Evolutionary conservation across 2,888 invertebrate species (phyloP), one percentile per base, ranked within the genome.

Genomic region (Troilus luridus): DNA sequence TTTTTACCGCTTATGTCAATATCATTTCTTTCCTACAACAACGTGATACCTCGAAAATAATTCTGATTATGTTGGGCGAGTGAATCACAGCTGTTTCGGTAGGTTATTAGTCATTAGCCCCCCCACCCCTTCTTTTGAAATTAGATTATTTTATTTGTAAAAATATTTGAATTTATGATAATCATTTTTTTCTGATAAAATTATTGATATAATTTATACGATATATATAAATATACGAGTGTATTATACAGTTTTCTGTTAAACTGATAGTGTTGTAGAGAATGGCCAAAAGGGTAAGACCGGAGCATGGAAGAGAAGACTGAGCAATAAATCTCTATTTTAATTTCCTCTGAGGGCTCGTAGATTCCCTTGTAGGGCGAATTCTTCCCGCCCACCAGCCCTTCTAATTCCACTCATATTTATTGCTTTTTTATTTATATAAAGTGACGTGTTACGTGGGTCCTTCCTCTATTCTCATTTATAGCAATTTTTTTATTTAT

Each of bases 291-390:
- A 64, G 64, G 8, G 67, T 67, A 24, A 67, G 24, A 67, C n/a
- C 1, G n/a, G 54, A 8, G 7, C 14, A 10, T 56, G 85, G 56
- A n/a, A n/a, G n/a, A 85, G 21, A n/a, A 58, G 85, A n/a, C 56
- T n/a, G 7, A 12, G 85, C 85, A 3, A 85, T 85, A 85, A 85
- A 85, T 85, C 85, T 56, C 56, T 56, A 85, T 85, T 85, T 85
- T 85, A 85, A 85, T 85, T 85, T 85, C 85, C 85, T 85, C 85
- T 56, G 54, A 85, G 85, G 56, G 21, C 56, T 54, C 10, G 56
- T 21, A 85, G 85, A 85, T 85, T 85, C 85, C 85, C 85, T 85
- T 85, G 56, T 85, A 56, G 54, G 85, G 56, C n/a, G 5, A n/a
- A 77, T 77, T 77, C 72, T 77, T 77, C 27, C 72, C 9, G 27